Evolutionary conservation across 2,113 vertebrate species (phyloP).

Genomic region (Pluvialis apricaria): DNA sequence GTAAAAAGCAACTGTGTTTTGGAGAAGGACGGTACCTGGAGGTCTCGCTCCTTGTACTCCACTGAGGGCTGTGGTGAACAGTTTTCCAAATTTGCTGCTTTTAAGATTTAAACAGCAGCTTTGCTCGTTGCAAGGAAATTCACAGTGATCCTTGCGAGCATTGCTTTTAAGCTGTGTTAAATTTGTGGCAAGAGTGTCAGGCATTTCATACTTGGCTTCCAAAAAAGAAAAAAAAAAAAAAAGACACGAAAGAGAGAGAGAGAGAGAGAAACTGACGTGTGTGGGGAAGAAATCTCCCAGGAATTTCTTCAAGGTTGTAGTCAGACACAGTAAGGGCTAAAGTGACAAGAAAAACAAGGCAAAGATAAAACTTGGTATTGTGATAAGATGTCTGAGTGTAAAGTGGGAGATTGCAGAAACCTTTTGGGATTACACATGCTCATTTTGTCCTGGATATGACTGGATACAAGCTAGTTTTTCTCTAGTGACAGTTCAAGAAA

Average conservation of each 20-base stretch:
- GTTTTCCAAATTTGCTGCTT: background rate
- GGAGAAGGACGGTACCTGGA: background rate
- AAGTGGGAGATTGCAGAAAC: background rate
- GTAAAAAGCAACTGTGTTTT: conserved; percentile 5
- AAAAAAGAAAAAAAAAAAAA: conserved; percentile 60
- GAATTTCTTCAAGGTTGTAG: conserved; percentile 50
- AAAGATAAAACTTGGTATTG: conserved; percentile 17
- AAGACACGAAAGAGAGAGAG: background rate
- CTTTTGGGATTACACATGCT: conserved; percentile 30
- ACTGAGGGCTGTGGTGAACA: background rate
- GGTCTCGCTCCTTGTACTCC: background rate
- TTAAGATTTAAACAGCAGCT: background rate
- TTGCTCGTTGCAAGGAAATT: background rate
- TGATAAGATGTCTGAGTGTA: conserved; percentile 65
- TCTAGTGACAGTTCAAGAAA: background rate
- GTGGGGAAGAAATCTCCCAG: conserved; percentile 31
- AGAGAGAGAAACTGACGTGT: background rate
- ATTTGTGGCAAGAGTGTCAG: conserved; percentile 85
- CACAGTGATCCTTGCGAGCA: conserved; percentile 1
- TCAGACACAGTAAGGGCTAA: conserved; percentile 3
- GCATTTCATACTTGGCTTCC: conserved; percentile 92
- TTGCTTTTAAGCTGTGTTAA: conserved; percentile 76
- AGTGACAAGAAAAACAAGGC: conserved; percentile 44
- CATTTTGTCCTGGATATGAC: conserved; percentile 56
- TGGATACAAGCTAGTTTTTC: conserved; percentile 56